phyloP scores from a whole-genome alignment of 2,888 invertebrate species.

The Caenorhabditis afra region DNA sequence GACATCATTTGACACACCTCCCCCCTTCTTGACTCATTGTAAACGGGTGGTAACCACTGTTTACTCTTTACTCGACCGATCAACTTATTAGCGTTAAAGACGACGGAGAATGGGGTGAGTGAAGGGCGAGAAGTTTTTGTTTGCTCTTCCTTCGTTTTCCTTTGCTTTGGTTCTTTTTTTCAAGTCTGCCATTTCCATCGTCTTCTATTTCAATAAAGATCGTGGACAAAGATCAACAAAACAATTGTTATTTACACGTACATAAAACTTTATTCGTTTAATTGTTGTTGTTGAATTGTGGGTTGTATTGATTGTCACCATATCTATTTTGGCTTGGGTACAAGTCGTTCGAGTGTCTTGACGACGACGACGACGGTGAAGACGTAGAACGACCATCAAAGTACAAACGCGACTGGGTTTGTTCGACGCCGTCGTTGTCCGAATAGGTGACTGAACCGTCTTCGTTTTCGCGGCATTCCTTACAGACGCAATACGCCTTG shows the following conservation, averaged over 20 bases:
- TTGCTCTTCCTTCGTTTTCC: conserved; percentile 31
- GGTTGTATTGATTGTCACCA: conserved; percentile 3
- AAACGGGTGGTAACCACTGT: conserved; percentile 26
- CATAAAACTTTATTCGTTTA: background rate
- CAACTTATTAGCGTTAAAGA: background rate
- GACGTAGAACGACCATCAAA: conserved; percentile 20
- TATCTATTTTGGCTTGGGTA: conserved; percentile 43
- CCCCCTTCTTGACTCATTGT: conserved; percentile 27
- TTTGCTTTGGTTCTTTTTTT: no score
- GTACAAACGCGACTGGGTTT: conserved; percentile 19
- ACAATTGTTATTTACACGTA: background rate
- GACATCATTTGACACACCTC: conserved; percentile 26
- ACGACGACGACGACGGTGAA: conserved; percentile 19
- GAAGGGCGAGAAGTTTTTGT: conserved; percentile 17
- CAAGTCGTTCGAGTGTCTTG: conserved; percentile 26
- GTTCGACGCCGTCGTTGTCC: conserved; percentile 31
- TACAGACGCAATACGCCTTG: conserved; percentile 40
- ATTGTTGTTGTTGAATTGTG: conserved; percentile 5
- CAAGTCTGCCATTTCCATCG: background rate
- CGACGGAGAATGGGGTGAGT: no score
- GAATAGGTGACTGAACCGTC: conserved; percentile 29
- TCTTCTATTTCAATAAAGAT: conserved; percentile 16
- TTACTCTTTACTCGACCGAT: conserved; percentile 42
- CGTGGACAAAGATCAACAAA: conserved; percentile 43
- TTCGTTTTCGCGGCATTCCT: conserved; percentile 32